phyloP scores from a whole-genome alignment of 2,113 vertebrate genomes.

The Amazona vittata region DNA sequence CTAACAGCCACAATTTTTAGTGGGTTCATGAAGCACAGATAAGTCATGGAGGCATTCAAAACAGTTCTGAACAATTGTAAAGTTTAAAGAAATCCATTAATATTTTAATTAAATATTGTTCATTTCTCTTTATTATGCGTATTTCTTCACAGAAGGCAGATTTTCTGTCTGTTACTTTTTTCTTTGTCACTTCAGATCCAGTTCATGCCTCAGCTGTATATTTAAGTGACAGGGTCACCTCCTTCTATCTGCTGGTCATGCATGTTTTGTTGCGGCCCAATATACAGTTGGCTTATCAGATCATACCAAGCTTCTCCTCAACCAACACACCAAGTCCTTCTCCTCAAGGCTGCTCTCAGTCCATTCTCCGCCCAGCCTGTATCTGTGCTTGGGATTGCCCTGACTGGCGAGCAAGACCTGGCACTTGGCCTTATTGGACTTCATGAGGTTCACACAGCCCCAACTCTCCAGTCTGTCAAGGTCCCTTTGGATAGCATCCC shows the following conservation, averaged over 20 bases:
- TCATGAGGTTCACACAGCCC: not conserved
- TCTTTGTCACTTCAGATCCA: not conserved
- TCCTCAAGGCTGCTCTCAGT: not conserved
- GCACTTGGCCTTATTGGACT: not conserved
- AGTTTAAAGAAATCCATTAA: conserved; percentile 15
- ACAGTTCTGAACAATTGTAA: not conserved
- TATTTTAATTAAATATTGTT: conserved; percentile 53
- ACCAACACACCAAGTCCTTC: not conserved
- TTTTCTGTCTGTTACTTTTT: not conserved
- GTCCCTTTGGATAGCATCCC: not conserved
- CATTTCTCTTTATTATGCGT: not conserved
- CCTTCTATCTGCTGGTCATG: not conserved
- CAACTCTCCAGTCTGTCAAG: not conserved
- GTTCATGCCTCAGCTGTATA: not conserved
- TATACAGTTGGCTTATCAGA: not conserved
- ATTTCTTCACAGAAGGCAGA: not conserved
- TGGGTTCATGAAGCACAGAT: not conserved
- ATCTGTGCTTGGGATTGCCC: not conserved
- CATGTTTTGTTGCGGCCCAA: not conserved
- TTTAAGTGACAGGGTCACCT: not conserved
- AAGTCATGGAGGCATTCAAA: conserved; percentile 26
- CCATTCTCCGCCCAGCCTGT: not conserved
- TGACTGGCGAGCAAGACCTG: not conserved
- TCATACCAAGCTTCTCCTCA: not conserved
- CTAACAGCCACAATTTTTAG: conserved; percentile 40